Base-by-base conservation (phyloP, 2,797 vertebrate species). In the Apogon talboti region DNA sequence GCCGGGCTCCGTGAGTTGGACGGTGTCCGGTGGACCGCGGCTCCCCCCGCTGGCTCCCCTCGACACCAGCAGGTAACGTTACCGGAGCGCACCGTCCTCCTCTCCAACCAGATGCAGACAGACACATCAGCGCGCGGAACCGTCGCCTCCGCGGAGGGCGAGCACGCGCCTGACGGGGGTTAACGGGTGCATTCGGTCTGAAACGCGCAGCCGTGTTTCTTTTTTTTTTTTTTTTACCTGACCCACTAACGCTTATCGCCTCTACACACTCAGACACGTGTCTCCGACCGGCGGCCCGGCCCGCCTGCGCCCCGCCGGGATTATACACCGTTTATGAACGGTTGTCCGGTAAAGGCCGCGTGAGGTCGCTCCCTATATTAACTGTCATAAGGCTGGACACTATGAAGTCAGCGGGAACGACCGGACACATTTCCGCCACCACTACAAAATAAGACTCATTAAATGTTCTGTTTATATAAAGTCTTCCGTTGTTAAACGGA, bases 151-250 rank as follows among this genome's bases (percentile, higher is more conserved):
- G 63, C 51, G 50, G 74, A 66, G 68, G 42, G 74, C 57, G 85
- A 42, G 78, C 21, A 59, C 89, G 89, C 86, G 83, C 84, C 38
- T 83, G 28, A 28, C 37, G 43, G 86, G 79, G 91, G 90, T 92
- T 81, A 92, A 88, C 81, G 91, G 71, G 91, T 92, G 78, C 91
- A 84, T 82, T 84, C 75, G 81, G 83, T 86, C 76, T 87, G 64
- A 76, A 73, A 73, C 85, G 85, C 81, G 83, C 67, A 42, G 82
- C 76, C 78, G 81, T 68, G 74, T 47, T 65, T 69, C 65, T 75
- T 77, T 79, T 84, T 77, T 81, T 24, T 69, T 67, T 75, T 77
- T 79, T 84, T 77, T 81, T 24, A 88, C 87, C 90, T 89, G 89
- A 89, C 87, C 85, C 70, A 71, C 44, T 83, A 77, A 84, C 66